phyloP scores from a whole-genome alignment of 2,888 invertebrate species.

The Halictus quadricinctus region DNA sequence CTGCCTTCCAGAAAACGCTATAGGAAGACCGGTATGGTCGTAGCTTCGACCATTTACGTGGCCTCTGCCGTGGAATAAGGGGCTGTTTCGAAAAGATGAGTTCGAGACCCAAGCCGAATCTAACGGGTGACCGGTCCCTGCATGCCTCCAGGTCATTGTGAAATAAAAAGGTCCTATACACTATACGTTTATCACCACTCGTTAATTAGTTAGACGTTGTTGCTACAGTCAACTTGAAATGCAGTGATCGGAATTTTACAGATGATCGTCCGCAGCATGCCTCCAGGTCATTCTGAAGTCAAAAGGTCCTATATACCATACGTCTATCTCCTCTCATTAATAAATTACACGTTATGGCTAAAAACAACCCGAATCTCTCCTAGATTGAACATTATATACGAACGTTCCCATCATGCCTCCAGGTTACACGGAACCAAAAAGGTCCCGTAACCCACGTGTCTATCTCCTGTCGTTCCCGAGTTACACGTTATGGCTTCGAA shows the following conservation, averaged over 20 bases:
- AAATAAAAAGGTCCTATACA: neutral
- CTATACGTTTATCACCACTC: neutral
- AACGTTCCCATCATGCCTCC: neutral
- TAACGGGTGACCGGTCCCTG: neutral
- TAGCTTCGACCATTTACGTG: neutral
- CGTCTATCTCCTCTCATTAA: neutral
- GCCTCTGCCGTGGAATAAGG: neutral
- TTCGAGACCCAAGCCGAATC: neutral
- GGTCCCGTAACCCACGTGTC: neutral
- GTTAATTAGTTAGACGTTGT: neutral
- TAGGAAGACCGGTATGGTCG: neutral
- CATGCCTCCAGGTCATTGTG: neutral
- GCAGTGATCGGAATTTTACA: neutral
- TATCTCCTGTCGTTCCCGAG: neutral
- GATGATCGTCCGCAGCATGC: neutral
- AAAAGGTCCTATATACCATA: neutral
- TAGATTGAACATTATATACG: no score
- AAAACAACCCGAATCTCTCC: neutral
- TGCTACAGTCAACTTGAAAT: neutral
- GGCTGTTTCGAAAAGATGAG: neutral
- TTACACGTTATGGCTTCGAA: neutral
- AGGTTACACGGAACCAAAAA: neutral
- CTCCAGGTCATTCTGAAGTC: neutral
- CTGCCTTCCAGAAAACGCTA: neutral
- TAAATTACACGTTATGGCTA: neutral